Evolutionary conservation across 2,888 invertebrate species (phyloP).

Genomic region (Cylloceria caligata): DNA sequence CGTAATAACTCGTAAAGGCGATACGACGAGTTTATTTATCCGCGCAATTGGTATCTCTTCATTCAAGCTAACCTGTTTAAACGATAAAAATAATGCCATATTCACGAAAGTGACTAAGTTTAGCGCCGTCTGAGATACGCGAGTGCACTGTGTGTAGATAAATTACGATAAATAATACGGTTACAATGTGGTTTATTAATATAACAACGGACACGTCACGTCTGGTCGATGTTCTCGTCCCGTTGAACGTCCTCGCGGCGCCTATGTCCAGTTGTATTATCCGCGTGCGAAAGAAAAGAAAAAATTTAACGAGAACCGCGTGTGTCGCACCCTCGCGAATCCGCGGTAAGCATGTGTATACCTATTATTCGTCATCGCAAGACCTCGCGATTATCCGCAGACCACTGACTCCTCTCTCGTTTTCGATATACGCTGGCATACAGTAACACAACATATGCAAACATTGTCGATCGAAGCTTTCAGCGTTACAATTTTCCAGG

Average conservation of each 20-base stretch:
- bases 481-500: background rate
- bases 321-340: constrained; percentile 3
- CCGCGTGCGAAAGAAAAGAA: background rate
- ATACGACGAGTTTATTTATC: constrained; percentile 19
- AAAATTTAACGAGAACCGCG: background rate
- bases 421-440: background rate
- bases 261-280: background rate
- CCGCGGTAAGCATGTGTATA: background rate
- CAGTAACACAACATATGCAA: background rate
- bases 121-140: background rate
- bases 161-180: constrained; percentile 1
- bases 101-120: background rate
- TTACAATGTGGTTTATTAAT: constrained; percentile 21
- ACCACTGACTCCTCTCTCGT: constrained; percentile 19
- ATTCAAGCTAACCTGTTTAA: background rate
- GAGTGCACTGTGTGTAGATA: background rate
- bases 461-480: background rate
- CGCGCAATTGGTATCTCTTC: background rate
- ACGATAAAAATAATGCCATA: background rate
- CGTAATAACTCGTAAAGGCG: constrained; percentile 10
- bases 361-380: constrained; percentile 15
- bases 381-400: constrained; percentile 18
- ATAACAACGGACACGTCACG: constrained; percentile 5
- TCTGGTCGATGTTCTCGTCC: constrained; percentile 28
- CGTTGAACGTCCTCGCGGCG: constrained; percentile 8